phyloP scores from a whole-genome alignment of 2,113 vertebrate species.

The Dryoscopus gambensis region DNA sequence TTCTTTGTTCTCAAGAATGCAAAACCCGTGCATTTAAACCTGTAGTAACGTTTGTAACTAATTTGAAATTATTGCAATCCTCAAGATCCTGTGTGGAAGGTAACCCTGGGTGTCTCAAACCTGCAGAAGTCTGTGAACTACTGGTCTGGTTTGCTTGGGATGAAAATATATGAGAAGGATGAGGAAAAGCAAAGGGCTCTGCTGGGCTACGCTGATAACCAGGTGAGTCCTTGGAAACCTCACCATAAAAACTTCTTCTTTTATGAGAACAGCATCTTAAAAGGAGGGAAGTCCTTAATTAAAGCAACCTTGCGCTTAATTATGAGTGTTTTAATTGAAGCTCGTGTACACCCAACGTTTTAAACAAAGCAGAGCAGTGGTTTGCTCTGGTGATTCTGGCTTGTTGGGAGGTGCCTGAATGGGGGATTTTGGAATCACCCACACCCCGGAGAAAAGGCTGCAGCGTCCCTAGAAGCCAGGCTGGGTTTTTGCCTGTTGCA shows the following conservation, averaged over 20 bases:
- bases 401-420: accelerated
- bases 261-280: neutral
- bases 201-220: conserved; percentile 85
- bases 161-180: conserved; percentile 87
- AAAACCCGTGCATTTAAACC: neutral
- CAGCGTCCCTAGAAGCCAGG: neutral
- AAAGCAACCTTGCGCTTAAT: neutral
- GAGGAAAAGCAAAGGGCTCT: conserved; percentile 80
- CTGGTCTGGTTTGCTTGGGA: conserved; percentile 87
- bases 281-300: neutral
- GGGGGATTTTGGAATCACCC: neutral
- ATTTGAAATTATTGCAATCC: neutral
- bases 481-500: conserved; percentile 35
- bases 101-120: conserved; percentile 88
- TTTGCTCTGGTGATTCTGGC: neutral
- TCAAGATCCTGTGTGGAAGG: conserved; percentile 90
- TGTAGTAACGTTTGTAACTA: accelerated
- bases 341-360: accelerated
- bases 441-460: neutral
- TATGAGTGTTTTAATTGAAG: neutral
- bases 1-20: neutral
- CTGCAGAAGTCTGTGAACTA: conserved; percentile 84
- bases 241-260: neutral
- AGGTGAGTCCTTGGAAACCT: conserved; percentile 70
- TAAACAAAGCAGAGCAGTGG: neutral